Conservation (phyloP, 2,113 vertebrate genomes). For the Galeopterus variegatus region DNA sequence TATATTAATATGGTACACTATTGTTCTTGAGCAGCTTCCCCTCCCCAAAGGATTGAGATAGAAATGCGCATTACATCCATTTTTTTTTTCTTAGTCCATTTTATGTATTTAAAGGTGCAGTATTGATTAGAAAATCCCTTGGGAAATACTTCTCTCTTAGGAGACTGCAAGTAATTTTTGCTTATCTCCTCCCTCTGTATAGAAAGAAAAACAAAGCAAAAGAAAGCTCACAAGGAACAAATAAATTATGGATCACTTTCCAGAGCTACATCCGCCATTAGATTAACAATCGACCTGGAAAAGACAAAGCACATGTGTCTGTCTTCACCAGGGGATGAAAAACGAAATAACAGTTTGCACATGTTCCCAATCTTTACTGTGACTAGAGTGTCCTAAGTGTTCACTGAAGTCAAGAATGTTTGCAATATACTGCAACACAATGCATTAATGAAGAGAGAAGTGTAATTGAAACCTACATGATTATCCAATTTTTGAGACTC, state of each 20-base stretch:
- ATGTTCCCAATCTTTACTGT: not conserved
- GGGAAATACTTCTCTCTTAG: not conserved
- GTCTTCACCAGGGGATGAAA: not conserved
- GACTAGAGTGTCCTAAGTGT: not conserved
- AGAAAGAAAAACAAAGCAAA: constrained; percentile 40
- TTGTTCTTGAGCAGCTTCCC: not conserved
- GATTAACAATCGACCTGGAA: not conserved
- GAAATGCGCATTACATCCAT: not conserved
- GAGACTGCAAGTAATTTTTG: not conserved
- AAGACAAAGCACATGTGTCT: constrained; percentile 7
- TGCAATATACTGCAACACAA: not conserved
- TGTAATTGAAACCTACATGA: not conserved
- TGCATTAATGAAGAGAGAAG: not conserved
- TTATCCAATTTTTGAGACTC: not conserved
- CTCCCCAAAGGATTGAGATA: not conserved
- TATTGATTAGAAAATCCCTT: constrained; percentile 40
- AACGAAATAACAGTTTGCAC: not conserved
- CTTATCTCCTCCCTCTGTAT: not conserved
- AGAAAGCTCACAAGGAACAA: not conserved
- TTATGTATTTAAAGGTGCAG: not conserved
- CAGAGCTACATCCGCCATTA: not conserved
- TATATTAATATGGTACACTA: not conserved
- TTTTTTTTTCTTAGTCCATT: not conserved
- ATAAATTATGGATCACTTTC: constrained; percentile 17
- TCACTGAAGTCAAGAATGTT: not conserved